These are phyloP conservation scores for Melanerpes aurifrons DNA, from an alignment of 2,113 vertebrate species.

Conservation along the genomic window DNA sequence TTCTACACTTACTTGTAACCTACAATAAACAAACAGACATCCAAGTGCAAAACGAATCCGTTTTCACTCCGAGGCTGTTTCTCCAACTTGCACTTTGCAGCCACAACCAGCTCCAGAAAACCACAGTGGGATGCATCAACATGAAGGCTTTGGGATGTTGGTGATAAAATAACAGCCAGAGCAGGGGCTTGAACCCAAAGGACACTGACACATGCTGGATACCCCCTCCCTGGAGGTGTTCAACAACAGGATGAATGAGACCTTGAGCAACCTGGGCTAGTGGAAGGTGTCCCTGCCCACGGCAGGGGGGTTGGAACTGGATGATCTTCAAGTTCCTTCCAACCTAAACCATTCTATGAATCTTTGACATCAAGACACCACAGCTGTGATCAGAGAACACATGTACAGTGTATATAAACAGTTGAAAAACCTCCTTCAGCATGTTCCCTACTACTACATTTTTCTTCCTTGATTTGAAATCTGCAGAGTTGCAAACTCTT, in stretches of 20 bases:
- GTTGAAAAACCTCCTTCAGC: neutral
- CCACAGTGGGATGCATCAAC: neutral
- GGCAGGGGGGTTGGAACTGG: too few relatives aligned
- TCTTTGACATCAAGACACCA: neutral
- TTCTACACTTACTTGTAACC: constrained; percentile 14
- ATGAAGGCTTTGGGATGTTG: neutral
- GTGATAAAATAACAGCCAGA: neutral
- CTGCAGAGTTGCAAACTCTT: neutral
- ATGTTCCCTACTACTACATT: neutral
- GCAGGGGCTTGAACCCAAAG: neutral
- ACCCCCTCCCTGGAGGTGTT: too few relatives aligned
- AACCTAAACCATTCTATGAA: too few relatives aligned
- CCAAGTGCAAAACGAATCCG: constrained; percentile 3
- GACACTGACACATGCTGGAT: neutral
- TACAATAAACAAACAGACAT: constrained; percentile 11
- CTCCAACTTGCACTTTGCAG: constrained; percentile 2
- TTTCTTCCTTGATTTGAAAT: neutral
- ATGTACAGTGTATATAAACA: neutral
- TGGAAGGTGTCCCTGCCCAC: too few relatives aligned
- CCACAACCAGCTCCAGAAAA: constrained; percentile 7
- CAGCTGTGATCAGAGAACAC: neutral
- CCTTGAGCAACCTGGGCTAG: too few relatives aligned
- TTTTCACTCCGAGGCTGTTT: constrained; percentile 13
- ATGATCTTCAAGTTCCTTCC: too few relatives aligned
- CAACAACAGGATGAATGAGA: too few relatives aligned